Percentiles rank a stretch among this genome's conserved stretches.
phyloP scores from a whole-genome alignment of 1,140 invertebrate species.

The Pogonomyrmex barbatus region DNA sequence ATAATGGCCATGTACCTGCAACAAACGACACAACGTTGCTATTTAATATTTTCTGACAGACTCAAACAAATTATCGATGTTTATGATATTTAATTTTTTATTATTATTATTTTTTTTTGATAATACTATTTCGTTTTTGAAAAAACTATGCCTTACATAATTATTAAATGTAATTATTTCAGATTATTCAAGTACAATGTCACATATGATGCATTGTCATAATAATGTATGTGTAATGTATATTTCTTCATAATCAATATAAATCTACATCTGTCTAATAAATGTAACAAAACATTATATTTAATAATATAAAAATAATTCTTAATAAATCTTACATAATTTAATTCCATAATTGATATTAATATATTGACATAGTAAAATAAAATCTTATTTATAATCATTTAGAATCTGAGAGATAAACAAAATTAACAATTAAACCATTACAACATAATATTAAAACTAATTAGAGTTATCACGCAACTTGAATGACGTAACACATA shows the following conservation, averaged over 20 bases:
- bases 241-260: not conserved
- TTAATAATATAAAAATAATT: constrained; percentile 9
- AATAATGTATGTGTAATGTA: not conserved
- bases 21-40: constrained; percentile 32
- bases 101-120: not conserved
- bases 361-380: not conserved
- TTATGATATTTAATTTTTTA: not conserved
- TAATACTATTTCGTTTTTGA: not conserved
- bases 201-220: not conserved
- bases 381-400: constrained; percentile 3
- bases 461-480: constrained; percentile 25
- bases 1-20: constrained; percentile 96
- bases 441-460: not conserved
- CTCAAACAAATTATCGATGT: not conserved
- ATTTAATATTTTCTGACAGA: constrained; percentile 22
- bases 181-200: not conserved
- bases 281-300: not conserved
- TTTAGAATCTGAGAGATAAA: not conserved
- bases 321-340: constrained; percentile 8
- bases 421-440: not conserved
- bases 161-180: not conserved
- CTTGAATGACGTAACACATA: not conserved
- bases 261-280: not conserved
- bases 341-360: not conserved
- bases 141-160: not conserved